Conservation (phyloP, 2,113 vertebrate species). For the Morphnarchus princeps region DNA sequence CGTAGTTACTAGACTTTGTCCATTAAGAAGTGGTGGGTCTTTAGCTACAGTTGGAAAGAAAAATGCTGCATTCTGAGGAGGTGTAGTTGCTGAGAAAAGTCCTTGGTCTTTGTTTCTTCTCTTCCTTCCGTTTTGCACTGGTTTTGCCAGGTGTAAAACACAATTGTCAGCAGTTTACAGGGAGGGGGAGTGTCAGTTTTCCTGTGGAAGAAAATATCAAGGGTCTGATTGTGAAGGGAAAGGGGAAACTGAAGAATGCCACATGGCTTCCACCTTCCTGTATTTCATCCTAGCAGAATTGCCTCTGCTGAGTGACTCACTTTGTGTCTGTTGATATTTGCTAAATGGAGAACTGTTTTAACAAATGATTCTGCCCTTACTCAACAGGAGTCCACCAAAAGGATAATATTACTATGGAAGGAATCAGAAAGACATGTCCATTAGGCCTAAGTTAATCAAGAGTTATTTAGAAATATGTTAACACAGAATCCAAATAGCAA, state of each 20-base stretch:
- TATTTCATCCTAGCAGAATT: background rate
- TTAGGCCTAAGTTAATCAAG: background rate
- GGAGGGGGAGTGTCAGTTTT: background rate
- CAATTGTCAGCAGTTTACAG: conserved; percentile 30
- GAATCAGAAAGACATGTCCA: background rate
- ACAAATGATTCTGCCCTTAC: background rate
- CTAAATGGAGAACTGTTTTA: background rate
- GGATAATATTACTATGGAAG: background rate
- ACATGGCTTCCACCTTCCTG: conserved; percentile 39
- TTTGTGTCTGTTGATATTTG: background rate
- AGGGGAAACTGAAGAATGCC: conserved; percentile 30
- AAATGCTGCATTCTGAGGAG: background rate
- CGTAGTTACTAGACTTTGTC: background rate
- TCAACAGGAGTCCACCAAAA: background rate
- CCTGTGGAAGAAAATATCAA: conserved; percentile 44
- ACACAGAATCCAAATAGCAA: background rate
- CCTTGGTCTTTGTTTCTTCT: conserved; percentile 37
- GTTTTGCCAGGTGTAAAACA: conserved; percentile 41
- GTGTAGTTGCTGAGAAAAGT: background rate
- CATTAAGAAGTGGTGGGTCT: background rate
- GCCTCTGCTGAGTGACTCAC: background rate
- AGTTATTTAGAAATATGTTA: background rate
- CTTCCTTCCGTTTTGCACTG: conserved; percentile 25
- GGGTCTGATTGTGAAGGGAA: conserved; percentile 27
- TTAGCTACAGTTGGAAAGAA: background rate